phyloP scores from a whole-genome alignment of 2,888 invertebrate species.

The Polyommatus icarus region DNA sequence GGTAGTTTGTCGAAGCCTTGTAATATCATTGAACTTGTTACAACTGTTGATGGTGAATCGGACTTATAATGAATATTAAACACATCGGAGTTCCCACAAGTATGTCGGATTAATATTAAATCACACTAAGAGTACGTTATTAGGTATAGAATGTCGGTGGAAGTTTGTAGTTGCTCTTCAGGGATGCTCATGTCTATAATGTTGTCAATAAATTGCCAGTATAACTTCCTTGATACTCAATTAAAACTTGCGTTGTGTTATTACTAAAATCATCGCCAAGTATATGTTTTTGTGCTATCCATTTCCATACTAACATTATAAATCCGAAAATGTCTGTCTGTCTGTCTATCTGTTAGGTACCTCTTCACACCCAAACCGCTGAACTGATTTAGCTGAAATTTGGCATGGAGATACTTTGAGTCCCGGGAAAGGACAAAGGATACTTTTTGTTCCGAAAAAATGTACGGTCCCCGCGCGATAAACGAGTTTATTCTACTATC shows the following conservation, averaged over 20 bases:
- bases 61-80: conserved; percentile 29
- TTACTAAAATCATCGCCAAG: conserved; percentile 37
- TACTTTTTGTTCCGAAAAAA: no score
- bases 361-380: no score
- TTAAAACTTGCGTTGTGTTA: conserved; percentile 50
- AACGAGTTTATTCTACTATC: no score
- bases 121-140: conserved; percentile 46
- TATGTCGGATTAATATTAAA: conserved; percentile 30
- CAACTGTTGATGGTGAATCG: not conserved
- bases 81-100: conserved; percentile 21
- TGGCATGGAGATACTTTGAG: no score
- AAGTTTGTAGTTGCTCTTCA: conserved; percentile 56
- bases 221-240: conserved; percentile 60
- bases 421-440: no score
- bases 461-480: no score
- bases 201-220: conserved; percentile 66
- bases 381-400: no score
- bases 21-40: not conserved
- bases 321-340: no score
- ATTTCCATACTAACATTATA: no score
- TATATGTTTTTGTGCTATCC: not conserved
- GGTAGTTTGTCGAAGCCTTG: no score
- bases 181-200: conserved; percentile 60
- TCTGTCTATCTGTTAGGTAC: no score
- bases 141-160: conserved; percentile 49